Evolutionary conservation across 2,888 invertebrate species (phyloP).

Genomic region (Dolomedes plantarius): DNA sequence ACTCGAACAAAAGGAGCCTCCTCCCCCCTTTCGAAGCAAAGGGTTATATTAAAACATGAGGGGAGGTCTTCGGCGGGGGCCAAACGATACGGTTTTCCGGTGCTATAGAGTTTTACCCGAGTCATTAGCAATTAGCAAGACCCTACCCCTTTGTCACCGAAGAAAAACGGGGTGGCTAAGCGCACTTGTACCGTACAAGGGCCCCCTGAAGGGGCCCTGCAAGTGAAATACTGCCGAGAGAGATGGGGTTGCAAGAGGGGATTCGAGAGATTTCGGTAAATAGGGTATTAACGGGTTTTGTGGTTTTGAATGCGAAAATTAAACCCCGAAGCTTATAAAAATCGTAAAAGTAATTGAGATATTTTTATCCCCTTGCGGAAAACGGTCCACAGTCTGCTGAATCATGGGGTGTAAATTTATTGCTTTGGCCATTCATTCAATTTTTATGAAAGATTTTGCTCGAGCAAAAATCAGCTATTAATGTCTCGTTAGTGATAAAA

Average conservation of each 20-base stretch:
- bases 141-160: conserved; percentile 44
- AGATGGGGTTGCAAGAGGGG: neutral
- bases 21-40: conserved; percentile 22
- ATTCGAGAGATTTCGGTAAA: neutral
- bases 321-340: neutral
- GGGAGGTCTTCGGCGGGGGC: neutral
- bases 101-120: conserved; percentile 59
- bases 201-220: neutral
- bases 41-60: conserved; percentile 63
- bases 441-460: no score
- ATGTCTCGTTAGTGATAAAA: no score
- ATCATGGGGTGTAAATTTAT: no score
- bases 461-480: no score
- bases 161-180: neutral
- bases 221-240: neutral
- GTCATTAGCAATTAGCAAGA: conserved; percentile 69
- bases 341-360: neutral
- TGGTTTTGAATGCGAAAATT: conserved; percentile 12
- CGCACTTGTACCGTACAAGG: neutral
- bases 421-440: no score
- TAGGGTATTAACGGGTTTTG: conserved; percentile 11
- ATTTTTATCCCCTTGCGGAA: neutral
- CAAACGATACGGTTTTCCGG: conserved; percentile 54
- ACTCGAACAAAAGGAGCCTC: conserved; percentile 2
- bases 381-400: no score